Evolutionary conservation across 2,888 invertebrate genomes (phyloP).

Genomic region (Suillia variegata): DNA sequence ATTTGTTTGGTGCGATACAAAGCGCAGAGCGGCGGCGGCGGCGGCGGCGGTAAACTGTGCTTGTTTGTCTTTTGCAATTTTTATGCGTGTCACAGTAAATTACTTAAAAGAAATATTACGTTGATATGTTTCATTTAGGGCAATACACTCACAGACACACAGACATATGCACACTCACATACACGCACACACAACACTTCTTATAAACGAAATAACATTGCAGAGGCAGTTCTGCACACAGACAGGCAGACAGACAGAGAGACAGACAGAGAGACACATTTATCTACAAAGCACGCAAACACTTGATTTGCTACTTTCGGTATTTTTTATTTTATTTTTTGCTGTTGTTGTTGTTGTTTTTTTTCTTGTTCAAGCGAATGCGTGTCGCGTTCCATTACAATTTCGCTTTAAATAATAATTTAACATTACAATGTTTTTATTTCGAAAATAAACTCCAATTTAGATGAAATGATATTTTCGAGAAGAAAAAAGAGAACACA

Average conservation of each 20-base stretch:
- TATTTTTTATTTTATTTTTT: too few species aligned
- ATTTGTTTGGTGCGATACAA: too few species aligned
- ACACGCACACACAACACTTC: neutral
- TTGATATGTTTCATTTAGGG: constrained; percentile 12
- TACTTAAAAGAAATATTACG: constrained; percentile 20
- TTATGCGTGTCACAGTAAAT: constrained; percentile 15
- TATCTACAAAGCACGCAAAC: too few species aligned
- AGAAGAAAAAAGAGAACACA: too few species aligned
- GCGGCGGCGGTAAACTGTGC: too few species aligned
- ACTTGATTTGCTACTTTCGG: too few species aligned
- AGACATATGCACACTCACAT: neutral
- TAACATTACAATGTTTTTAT: neutral
- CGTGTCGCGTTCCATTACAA: constrained; percentile 6
- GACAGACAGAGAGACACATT: too few species aligned
- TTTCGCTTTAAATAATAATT: constrained; percentile 1
- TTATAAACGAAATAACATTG: neutral
- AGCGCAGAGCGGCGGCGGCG: too few species aligned
- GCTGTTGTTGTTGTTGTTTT: neutral
- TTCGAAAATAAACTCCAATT: too few species aligned
- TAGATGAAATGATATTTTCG: too few species aligned
- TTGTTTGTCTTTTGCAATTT: neutral
- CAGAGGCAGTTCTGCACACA: too few species aligned
- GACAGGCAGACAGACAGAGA: too few species aligned
- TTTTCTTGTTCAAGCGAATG: neutral
- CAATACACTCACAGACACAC: neutral